Conservation (phyloP, 2,113 vertebrate genomes). For the Chinchilla lanigera region DNA sequence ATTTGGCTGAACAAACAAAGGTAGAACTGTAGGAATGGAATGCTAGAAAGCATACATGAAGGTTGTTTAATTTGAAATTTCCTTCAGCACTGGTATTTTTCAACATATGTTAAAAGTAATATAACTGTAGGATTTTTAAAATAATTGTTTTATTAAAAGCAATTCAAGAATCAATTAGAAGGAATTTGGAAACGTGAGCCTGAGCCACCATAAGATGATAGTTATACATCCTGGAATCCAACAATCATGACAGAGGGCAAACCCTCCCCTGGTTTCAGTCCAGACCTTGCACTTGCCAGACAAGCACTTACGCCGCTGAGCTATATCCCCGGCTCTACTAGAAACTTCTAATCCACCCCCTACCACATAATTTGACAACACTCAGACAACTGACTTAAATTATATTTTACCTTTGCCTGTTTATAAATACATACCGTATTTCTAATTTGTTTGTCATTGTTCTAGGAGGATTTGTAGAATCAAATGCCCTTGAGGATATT, state of each 20-base stretch:
- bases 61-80: not conserved
- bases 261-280: not conserved
- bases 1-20: not conserved
- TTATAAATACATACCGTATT: not conserved
- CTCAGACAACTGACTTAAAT: not conserved
- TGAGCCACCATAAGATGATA: not conserved
- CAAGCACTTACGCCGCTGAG: too few species aligned
- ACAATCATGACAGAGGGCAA: not conserved
- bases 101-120: not conserved
- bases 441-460: not conserved
- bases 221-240: not conserved
- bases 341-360: not conserved
- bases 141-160: not conserved
- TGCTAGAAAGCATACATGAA: not conserved
- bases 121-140: not conserved
- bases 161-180: not conserved
- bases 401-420: not conserved
- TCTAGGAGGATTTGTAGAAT: not conserved
- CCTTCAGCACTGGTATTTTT: not conserved
- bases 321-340: too few species aligned
- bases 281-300: too few species aligned
- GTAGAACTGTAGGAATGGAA: not conserved
- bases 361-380: not conserved
- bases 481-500: slow-evolving; percentile 22
- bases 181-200: not conserved